Percentiles rank a stretch among this genome's conserved stretches.
These are phyloP conservation scores for Drosophila suzukii DNA, from an alignment of 1,140 invertebrate species.

Conservation along the genomic window DNA sequence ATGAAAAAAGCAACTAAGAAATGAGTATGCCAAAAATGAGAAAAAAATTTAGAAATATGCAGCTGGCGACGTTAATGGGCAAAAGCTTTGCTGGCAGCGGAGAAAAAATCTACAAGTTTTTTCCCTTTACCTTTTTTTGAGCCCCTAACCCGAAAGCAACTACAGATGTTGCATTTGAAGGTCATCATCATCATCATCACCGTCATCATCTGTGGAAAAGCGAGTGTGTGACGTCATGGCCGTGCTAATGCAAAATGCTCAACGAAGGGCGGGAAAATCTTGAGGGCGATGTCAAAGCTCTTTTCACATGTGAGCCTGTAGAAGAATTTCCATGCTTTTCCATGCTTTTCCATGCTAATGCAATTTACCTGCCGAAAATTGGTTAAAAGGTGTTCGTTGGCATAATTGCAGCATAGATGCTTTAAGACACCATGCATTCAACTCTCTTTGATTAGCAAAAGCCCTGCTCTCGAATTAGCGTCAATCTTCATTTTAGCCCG, in stretches of 20 bases:
- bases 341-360: conserved; percentile 33
- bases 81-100: conserved; percentile 46
- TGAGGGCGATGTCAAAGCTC: conserved; percentile 43
- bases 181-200: conserved; percentile 22
- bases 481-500: conserved; percentile 42
- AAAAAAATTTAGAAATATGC: conserved; percentile 34
- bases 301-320: conserved; percentile 6
- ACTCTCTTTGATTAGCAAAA: conserved; percentile 35
- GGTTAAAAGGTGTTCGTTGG: background rate
- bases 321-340: background rate
- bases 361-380: conserved; percentile 37
- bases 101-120: conserved; percentile 20
- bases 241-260: conserved; percentile 54
- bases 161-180: conserved; percentile 38
- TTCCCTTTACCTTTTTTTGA: background rate
- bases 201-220: conserved; percentile 13
- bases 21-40: conserved; percentile 47
- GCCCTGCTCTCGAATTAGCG: conserved; percentile 43
- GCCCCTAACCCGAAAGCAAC: background rate
- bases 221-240: conserved; percentile 53
- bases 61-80: conserved; percentile 65
- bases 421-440: conserved; percentile 18
- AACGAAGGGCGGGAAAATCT: conserved; percentile 23
- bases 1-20: conserved; percentile 68
- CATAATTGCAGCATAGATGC: conserved; percentile 9